Base-by-base conservation (phyloP, 2,888 invertebrate species). In the Eilema caniola region DNA sequence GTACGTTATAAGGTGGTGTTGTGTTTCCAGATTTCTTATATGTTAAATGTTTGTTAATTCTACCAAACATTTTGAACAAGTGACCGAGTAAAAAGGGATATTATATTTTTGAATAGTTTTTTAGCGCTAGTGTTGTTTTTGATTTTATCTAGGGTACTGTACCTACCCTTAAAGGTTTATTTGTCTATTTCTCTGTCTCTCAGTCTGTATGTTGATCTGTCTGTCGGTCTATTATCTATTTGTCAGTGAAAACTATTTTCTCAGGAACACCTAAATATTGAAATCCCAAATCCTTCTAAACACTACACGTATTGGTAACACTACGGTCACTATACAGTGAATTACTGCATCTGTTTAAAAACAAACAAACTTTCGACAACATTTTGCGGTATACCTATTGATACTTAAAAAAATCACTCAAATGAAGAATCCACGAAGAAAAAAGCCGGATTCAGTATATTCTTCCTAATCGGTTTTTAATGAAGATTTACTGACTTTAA, bases 401-500 rank as follows among this genome's bases (percentile, higher is more conserved):
- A 53, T 77, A 69, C 67, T 72, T 60, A 74, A 66, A 73, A 57
- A 66, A 33, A 10, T 57, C 23, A 31, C 28, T n/a, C n/a, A 20
- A 20, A 62, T 2, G 25, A 20, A 60, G 20, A 67, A 63, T 4
- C 12, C 33, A 37, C 33, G 20, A 20, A 47, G 20, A 69, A 75
- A 69, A 62, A 66, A 67, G 69, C 64, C 66, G 11, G 23, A 74
- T 62, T 56, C 60, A 31, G 56, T 70, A 56, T 64, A 59, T 63
- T 72, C 61, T 62, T 57, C 69, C 71, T 78, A 80, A 80, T 80
- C 66, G 71, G 64, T 71, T 80, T 80, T 78, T 81, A 81, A 80
- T 80, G 81, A 79, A 80, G 80, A 80, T 80, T 80, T 81, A 81
- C 70, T 68, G 71, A 61, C 73, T 74, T 71, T 69, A 59, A 63